These are phyloP conservation scores for Leptarthrus brevirostris DNA, from an alignment of 2,888 invertebrate species.

Conservation along the genomic window DNA sequence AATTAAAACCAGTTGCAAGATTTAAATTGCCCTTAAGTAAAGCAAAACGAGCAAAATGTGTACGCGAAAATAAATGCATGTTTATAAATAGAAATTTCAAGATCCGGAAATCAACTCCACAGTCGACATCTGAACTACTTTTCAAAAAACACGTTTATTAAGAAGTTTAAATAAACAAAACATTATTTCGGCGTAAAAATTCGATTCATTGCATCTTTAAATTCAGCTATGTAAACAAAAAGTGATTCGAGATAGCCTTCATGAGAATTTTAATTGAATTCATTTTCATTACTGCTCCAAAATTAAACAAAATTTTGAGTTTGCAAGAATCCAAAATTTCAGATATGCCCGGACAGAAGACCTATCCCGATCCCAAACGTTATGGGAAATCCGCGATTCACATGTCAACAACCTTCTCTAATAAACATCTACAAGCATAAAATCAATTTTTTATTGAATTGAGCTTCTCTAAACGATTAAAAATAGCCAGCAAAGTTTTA, in stretches of 20 bases:
- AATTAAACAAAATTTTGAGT: neutral
- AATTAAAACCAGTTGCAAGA: too few relatives aligned
- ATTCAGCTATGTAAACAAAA: neutral
- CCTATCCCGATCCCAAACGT: neutral
- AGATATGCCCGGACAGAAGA: too few relatives aligned
- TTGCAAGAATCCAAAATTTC: neutral
- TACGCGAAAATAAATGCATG: neutral
- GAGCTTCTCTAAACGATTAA: neutral
- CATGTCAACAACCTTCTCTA: constrained; percentile 38
- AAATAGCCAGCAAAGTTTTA: constrained; percentile 27
- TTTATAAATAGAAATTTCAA: constrained; percentile 15
- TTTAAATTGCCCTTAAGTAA: neutral
- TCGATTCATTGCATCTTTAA: neutral
- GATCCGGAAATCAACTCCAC: constrained; percentile 3
- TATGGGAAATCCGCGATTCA: neutral
- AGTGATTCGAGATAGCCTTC: neutral
- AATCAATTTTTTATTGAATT: constrained; percentile 37
- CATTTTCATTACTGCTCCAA: neutral
- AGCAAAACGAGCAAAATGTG: neutral
- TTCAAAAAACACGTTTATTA: neutral
- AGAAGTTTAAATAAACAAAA: constrained; percentile 13
- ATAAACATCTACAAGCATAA: constrained; percentile 8
- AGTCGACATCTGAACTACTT: neutral
- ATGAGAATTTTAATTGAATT: neutral
- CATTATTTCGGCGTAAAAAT: neutral